Percentiles rank a stretch among this genome's conserved stretches.
Conservation (phyloP, 2,888 invertebrate genomes). For the Scaptomyza caliginosa region DNA sequence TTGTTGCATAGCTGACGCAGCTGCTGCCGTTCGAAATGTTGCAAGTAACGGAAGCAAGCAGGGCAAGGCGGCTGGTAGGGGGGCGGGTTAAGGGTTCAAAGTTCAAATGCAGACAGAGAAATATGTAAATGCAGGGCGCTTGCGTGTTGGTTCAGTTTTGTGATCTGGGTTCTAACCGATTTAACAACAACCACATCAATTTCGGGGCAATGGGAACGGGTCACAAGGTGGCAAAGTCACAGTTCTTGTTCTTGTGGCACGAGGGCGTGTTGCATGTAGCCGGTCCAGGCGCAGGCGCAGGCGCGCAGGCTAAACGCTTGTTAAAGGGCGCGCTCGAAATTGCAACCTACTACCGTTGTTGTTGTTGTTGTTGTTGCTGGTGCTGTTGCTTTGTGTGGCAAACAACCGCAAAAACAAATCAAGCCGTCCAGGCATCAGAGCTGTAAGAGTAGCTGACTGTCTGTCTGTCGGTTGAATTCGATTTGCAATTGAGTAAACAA, state of each 20-base stretch:
- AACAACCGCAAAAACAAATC: conserved; percentile 78
- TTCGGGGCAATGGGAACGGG: conserved; percentile 65
- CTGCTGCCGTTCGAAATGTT: conserved; percentile 24
- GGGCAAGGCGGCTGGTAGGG: background rate
- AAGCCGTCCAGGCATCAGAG: conserved; percentile 35
- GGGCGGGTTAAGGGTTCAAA: conserved; percentile 39
- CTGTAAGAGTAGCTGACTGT: background rate
- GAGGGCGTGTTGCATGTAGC: background rate
- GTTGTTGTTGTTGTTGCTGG: conserved; percentile 18
- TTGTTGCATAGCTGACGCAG: conserved; percentile 25
- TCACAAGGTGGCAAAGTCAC: conserved; percentile 56
- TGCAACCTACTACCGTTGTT: conserved; percentile 31
- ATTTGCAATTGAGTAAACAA: conserved; percentile 74
- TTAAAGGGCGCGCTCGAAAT: conserved; percentile 77
- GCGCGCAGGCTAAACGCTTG: conserved; percentile 68
- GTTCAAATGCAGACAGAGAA: conserved; percentile 76
- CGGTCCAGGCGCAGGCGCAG: conserved; percentile 37
- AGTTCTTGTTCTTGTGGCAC: too few relatives aligned
- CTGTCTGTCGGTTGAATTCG: conserved; percentile 32
- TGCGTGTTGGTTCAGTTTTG: conserved; percentile 65
- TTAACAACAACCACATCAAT: conserved; percentile 71
- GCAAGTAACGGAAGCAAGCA: conserved; percentile 23
- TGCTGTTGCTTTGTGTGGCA: conserved; percentile 34
- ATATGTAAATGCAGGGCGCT: conserved; percentile 78
- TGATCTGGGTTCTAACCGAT: conserved; percentile 77